Conservation (phyloP, 23 tunicate genomes). For the Botrylloides violaceus region DNA sequence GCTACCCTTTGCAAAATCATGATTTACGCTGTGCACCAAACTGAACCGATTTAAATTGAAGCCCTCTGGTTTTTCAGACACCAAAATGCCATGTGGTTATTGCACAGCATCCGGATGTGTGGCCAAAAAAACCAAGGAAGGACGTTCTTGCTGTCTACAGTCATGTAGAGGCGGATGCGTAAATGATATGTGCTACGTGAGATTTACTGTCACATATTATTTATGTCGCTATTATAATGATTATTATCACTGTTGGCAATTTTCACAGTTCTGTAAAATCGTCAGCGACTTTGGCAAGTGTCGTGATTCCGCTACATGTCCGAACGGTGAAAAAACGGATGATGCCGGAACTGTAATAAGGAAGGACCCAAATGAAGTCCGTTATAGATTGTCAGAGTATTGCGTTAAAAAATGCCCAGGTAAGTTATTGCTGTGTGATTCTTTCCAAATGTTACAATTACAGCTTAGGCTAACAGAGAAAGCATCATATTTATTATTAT, state of each 20-base stretch:
- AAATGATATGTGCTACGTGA: too few relatives aligned
- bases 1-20: too few relatives aligned
- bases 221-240: neutral
- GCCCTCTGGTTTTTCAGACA: slow-evolving; percentile 1
- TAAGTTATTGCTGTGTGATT: slow-evolving; percentile 19
- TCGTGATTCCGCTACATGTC: slow-evolving; percentile 36
- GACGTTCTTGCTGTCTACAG: slow-evolving; percentile 44
- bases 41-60: neutral
- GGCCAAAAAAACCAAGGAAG: too few relatives aligned
- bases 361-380: neutral
- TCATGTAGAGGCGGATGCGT: slow-evolving; percentile 77
- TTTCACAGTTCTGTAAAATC: slow-evolving; percentile 47
- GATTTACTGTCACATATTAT: too few relatives aligned
- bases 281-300: slow-evolving; percentile 54
- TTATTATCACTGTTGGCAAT: neutral
- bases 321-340: slow-evolving; percentile 16
- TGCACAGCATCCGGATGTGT: too few relatives aligned
- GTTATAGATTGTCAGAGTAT: slow-evolving; percentile 52
- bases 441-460: too few relatives aligned
- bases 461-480: too few relatives aligned
- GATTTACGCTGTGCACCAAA: neutral
- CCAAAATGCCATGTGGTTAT: slow-evolving; percentile 3
- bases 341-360: neutral
- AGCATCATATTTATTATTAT: too few relatives aligned
- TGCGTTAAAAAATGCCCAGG: slow-evolving; percentile 78